phyloP scores from a whole-genome alignment of 2,888 invertebrate species.

The Dexiosoma caninum region DNA sequence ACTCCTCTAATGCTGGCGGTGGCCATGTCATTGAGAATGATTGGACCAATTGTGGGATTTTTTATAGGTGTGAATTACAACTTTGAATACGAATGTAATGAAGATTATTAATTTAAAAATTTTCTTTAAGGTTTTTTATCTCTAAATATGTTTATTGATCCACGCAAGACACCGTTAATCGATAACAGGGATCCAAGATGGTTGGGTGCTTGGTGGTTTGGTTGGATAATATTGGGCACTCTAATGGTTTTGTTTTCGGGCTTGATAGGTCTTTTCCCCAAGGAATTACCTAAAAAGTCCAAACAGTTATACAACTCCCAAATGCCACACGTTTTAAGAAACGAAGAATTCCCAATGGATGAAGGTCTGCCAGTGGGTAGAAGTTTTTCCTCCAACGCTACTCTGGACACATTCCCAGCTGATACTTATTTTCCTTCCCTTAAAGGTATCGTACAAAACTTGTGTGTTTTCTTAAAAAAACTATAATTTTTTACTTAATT shows the following conservation, averaged over 20 bases:
- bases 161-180: conserved; percentile 81
- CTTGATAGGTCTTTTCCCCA: conserved; percentile 83
- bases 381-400: conserved; percentile 70
- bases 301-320: conserved; percentile 70
- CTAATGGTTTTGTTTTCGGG: conserved; percentile 81
- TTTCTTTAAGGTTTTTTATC: conserved; percentile 74
- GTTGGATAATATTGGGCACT: conserved; percentile 80
- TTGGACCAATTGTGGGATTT: conserved; percentile 81
- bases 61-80: conserved; percentile 78
- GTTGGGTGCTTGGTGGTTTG: conserved; percentile 88
- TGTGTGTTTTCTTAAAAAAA: neutral
- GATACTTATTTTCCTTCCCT: conserved; percentile 74
- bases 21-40: conserved; percentile 76
- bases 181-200: conserved; percentile 82
- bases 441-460: conserved; percentile 69
- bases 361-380: conserved; percentile 71
- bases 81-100: neutral
- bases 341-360: conserved; percentile 69
- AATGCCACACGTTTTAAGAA: conserved; percentile 71
- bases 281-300: conserved; percentile 72
- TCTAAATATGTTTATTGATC: conserved; percentile 81
- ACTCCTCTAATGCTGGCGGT: conserved; percentile 81
- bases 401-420: conserved; percentile 69
- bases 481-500: neutral
- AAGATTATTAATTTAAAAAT: neutral